phyloP scores from a whole-genome alignment of 2,113 vertebrate genomes.

The Sardina pilchardus region DNA sequence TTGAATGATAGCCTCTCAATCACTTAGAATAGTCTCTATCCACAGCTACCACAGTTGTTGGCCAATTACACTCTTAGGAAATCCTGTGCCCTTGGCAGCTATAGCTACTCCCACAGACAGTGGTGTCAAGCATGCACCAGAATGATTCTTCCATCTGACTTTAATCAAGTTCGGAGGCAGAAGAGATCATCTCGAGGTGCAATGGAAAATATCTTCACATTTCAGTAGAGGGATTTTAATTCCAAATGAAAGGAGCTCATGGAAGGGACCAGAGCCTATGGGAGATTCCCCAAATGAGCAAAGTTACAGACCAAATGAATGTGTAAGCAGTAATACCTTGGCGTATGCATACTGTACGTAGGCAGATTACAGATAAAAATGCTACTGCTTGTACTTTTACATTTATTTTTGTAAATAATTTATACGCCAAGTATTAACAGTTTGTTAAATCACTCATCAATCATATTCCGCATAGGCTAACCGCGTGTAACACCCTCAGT shows the following conservation, averaged over 20 bases:
- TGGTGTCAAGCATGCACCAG: neutral
- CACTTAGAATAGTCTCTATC: too few relatives aligned
- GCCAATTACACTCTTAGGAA: too few relatives aligned
- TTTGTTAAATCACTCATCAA: neutral
- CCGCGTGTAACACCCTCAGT: neutral
- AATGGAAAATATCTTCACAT: neutral
- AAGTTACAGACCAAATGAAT: neutral
- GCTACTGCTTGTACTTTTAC: neutral
- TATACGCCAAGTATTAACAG: neutral
- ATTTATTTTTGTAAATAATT: neutral
- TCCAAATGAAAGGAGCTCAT: neutral
- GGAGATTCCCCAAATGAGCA: neutral
- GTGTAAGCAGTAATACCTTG: neutral
- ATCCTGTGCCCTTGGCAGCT: neutral
- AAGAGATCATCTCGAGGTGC: neutral
- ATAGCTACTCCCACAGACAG: neutral
- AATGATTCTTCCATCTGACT: neutral
- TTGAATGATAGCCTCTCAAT: too few relatives aligned
- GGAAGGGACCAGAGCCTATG: neutral
- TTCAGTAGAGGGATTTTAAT: neutral
- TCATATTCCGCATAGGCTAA: neutral
- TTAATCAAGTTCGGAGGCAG: neutral
- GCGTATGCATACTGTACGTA: constrained; percentile 17
- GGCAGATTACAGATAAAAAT: neutral
- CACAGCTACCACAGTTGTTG: too few relatives aligned